Evolutionary conservation across 2,888 invertebrate genomes (phyloP), one percentile per base, ranked within the genome.

Genomic region (Phengaris alcon): DNA sequence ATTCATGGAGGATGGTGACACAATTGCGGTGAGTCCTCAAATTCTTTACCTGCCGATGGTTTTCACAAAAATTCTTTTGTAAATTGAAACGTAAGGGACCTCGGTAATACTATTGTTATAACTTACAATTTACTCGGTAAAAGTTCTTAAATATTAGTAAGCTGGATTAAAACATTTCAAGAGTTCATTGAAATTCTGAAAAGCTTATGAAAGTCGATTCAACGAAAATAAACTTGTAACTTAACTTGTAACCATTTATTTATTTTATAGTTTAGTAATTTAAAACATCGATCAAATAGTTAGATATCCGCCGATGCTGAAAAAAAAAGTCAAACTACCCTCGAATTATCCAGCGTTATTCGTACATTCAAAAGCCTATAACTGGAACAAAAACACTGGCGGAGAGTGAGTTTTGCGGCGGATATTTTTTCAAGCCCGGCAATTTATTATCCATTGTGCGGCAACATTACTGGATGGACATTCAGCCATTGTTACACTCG

Each of bases 401-500:
- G 10, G 72, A 15, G 51, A 59, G 48, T 74, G 48, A 54, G 69
- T 69, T 69, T 54, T 75, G 54, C 52, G 35, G 74, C 52, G 68
- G 51, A 72, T 75, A 72, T 76, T 78, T 77, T 79, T 79, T 76
- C 68, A 76, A 78, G 76, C 76, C 76, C 52, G 69, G 77, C 77
- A 77, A 81, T 80, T 79, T 81, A 78, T 79, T 79, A 80, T 82
- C 87, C 81, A 87, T 88, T 89, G 87, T 88, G 81, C 77, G 76
- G 79, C 68, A 70, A 70, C 82, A 81, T 81, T 82, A 82, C 79
- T 77, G 79, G 77, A 78, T 75, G 81, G 82, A 83, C 84, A 85
- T 85, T 87, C 87, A 76, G 78, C 86, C 83, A 86, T 89, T 88
- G 87, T 88, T 86, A 84, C 84, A 75, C 77, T 83, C 84, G 86